These are phyloP conservation scores for Cryptops parisi DNA, from an alignment of 2,888 invertebrate species.

Conservation along the genomic window DNA sequence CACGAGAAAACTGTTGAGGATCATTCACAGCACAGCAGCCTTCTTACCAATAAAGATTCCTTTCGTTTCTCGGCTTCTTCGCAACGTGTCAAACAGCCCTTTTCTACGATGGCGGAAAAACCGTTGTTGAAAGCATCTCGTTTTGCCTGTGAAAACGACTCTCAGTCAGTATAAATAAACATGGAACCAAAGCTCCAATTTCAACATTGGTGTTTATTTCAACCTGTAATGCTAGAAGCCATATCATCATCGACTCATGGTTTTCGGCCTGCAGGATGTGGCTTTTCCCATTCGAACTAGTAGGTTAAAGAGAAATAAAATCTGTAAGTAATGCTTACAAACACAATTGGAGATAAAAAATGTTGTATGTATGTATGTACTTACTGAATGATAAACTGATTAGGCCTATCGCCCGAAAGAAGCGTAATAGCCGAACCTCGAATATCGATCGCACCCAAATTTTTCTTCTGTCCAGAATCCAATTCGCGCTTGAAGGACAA, in stretches of 20 bases:
- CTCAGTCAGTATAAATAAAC: too few relatives aligned
- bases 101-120: slow-evolving; percentile 5
- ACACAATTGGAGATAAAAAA: slow-evolving; percentile 3
- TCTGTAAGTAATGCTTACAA: too few relatives aligned
- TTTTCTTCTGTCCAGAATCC: slow-evolving; percentile 25
- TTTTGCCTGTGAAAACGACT: slow-evolving; percentile 19
- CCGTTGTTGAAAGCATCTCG: slow-evolving; percentile 16
- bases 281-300: slow-evolving; percentile 23
- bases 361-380: slow-evolving; percentile 12
- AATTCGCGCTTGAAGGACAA: slow-evolving; percentile 28
- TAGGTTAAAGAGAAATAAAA: too few relatives aligned
- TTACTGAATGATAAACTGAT: slow-evolving; percentile 33
- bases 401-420: slow-evolving; percentile 29
- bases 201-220: too few relatives aligned
- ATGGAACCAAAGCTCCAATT: too few relatives aligned
- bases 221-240: slow-evolving; percentile 37
- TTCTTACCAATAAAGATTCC: slow-evolving; percentile 16
- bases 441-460: slow-evolving; percentile 29
- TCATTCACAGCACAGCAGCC: too few relatives aligned
- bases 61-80: slow-evolving; percentile 12
- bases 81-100: background rate
- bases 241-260: slow-evolving; percentile 37
- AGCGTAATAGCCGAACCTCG: slow-evolving; percentile 30
- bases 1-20: too few relatives aligned
- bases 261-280: slow-evolving; percentile 35